Base-by-base conservation (phyloP, 2,797 vertebrate species). In the Muscicapa comitata region DNA sequence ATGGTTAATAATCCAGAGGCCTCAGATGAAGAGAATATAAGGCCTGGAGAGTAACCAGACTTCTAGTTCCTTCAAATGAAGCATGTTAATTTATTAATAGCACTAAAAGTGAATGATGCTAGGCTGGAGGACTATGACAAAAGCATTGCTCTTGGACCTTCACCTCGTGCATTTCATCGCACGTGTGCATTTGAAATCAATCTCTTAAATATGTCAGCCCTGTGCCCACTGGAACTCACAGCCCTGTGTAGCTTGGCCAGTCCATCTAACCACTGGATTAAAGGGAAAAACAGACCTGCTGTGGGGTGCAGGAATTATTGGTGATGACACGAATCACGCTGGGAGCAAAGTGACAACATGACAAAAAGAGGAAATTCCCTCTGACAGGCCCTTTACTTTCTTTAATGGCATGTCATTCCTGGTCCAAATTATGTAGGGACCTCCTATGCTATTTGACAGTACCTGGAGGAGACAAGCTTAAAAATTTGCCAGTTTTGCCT, bases 281-380 rank as follows among this genome's bases (percentile, higher is more conserved):
- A 89, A 83, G 65, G 54, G 76, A 57, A 81, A 94, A 77, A 1
- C 62, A 93, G 92, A 50, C 15, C 2, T 54, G 62, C 57, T 47
- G 35, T 45, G 63, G 61, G 75, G 29, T 47, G 51, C 78, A 83
- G 82, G 48, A 83, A 38, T 94, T 82, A 92, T 76, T 94, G 57
- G 72, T 47, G 82, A 93, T 80, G 95, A 95, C 80, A 76, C 25
- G 5, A 51, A 79, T 74, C 87, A 61, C 0, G 10, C 81, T 83
- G 77, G 76, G 78, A 92, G 59, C 42, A 66, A 70, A 86, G 70
- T 59, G 87, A 66, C 95, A 94, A 59, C 61, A n/a, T 53, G 88
- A 72, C 57, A 72, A 3, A 0, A 82, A 77, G 55, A 95, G 90
- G 93, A 96, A 96, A 93, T 96, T 59, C 10, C 58, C 72, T 91